Evolutionary conservation across 2,888 invertebrate genomes (phyloP).

Genomic region (Heliconius erato): DNA sequence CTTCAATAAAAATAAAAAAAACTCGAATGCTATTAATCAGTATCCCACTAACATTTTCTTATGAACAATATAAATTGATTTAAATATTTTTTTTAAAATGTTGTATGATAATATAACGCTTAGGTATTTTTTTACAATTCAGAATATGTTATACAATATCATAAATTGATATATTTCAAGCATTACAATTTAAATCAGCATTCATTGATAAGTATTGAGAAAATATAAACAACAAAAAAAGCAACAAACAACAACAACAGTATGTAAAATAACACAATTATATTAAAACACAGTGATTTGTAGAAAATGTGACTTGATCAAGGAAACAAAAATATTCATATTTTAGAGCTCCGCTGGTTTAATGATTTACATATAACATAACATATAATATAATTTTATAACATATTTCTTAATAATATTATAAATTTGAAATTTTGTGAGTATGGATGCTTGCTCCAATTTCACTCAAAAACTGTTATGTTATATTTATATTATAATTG

Average conservation of each 20-base stretch:
- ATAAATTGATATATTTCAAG: background rate
- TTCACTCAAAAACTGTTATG: no score
- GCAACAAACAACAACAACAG: background rate
- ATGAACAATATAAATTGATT: background rate
- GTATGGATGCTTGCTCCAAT: no score
- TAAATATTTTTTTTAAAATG: background rate
- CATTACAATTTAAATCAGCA: background rate
- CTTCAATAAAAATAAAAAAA: background rate
- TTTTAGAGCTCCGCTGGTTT: background rate
- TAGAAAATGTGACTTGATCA: background rate
- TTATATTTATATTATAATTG: no score
- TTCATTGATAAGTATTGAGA: background rate
- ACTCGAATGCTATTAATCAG: background rate
- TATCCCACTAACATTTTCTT: background rate
- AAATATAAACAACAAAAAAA: background rate
- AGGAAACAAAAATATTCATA: background rate
- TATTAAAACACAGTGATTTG: background rate
- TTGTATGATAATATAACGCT: background rate
- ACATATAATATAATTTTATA: no score
- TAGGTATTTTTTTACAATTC: background rate
- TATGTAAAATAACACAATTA: background rate
- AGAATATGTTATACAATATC: background rate
- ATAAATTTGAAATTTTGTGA: no score
- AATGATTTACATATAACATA: no score
- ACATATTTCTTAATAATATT: no score